These are phyloP conservation scores for Propithecus coquereli DNA, from an alignment of 2,113 vertebrate genomes.

Conservation along the genomic window DNA sequence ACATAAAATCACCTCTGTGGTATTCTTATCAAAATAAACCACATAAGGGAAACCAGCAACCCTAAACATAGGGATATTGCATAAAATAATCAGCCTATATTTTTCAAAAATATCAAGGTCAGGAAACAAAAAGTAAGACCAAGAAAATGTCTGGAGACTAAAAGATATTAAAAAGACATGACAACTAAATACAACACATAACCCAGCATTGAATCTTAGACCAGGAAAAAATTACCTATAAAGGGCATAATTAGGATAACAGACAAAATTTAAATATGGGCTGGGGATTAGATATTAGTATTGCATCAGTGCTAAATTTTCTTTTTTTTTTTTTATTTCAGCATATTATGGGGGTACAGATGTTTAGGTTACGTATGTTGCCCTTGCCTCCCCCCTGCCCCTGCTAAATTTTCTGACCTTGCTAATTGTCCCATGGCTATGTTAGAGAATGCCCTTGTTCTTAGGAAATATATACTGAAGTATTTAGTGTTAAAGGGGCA, in stretches of 20 bases:
- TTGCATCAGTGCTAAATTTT: not conserved
- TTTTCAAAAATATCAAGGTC: conserved; percentile 10
- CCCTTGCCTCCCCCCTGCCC: too few relatives aligned
- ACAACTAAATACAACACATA: not conserved
- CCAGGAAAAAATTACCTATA: not conserved
- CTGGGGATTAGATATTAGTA: not conserved
- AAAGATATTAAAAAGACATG: not conserved
- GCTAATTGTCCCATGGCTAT: not conserved
- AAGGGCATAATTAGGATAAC: not conserved
- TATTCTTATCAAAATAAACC: not conserved
- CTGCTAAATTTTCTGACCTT: too few relatives aligned
- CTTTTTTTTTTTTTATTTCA: too few relatives aligned
- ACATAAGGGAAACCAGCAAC: not conserved
- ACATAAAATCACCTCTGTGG: not conserved
- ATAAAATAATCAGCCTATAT: not conserved
- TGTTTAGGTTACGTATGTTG: too few relatives aligned
- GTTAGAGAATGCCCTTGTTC: not conserved
- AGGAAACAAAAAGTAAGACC: not conserved
- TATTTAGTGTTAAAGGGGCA: not conserved
- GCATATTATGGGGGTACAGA: too few relatives aligned
- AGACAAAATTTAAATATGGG: not conserved
- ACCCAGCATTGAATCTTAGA: not conserved
- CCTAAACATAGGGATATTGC: not conserved
- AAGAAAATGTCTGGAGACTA: not conserved
- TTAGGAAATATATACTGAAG: not conserved